These are phyloP conservation scores for Axis porcinus DNA, from an alignment of 2,113 vertebrate genomes.

Conservation along the genomic window DNA sequence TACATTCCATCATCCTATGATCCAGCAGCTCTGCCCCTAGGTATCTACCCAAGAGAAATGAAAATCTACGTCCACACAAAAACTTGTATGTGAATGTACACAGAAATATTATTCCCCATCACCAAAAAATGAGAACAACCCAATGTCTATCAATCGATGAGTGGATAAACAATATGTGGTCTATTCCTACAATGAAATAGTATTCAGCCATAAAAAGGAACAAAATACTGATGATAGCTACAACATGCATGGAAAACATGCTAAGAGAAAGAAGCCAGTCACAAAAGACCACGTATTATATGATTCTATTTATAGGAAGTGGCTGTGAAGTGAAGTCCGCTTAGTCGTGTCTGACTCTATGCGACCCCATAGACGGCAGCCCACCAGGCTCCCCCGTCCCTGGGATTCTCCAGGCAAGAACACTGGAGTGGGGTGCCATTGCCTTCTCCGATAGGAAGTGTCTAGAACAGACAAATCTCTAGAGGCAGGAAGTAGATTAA, in stretches of 20 bases:
- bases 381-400: neutral
- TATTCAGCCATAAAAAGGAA: neutral
- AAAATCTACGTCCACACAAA: neutral
- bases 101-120: neutral
- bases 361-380: neutral
- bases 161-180: neutral
- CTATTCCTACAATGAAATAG: neutral
- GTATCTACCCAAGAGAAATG: neutral
- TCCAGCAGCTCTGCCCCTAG: neutral
- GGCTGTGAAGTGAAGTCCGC: neutral
- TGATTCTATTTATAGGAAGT: neutral
- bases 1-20: neutral
- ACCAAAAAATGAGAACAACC: neutral
- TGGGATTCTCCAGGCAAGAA: neutral
- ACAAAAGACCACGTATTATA: fast-evolving
- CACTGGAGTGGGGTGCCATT: neutral
- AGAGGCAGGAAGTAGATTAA: neutral
- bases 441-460: neutral
- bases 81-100: no score
- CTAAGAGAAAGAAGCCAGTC: neutral
- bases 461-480: neutral
- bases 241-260: neutral
- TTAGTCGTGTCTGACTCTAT: fast-evolving
- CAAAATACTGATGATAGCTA: neutral
- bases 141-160: neutral